These are phyloP conservation scores for Gasterosteus nipponicus DNA, from an alignment of 2,113 vertebrate species.

Conservation along the genomic window DNA sequence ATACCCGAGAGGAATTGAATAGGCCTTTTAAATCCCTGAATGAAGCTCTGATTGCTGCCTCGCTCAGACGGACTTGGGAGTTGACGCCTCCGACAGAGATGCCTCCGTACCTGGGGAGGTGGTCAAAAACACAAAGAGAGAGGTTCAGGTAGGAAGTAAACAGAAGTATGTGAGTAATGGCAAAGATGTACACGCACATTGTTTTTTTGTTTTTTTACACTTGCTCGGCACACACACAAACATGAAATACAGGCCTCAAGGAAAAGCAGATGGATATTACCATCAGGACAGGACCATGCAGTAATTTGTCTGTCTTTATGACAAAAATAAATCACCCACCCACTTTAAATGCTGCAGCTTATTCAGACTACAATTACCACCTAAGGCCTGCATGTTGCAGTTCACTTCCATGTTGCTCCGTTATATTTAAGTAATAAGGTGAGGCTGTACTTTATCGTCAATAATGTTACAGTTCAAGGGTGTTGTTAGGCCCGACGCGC, in stretches of 20 bases:
- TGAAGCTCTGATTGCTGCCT: conserved; percentile 52
- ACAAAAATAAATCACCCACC: neutral
- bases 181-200: neutral
- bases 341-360: neutral
- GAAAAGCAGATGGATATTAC: neutral
- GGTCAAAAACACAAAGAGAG: neutral
- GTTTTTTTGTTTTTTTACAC: neutral
- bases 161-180: neutral
- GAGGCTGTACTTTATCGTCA: too few species aligned
- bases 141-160: conserved; percentile 22
- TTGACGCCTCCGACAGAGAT: conserved; percentile 80
- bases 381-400: neutral
- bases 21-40: conserved; percentile 65
- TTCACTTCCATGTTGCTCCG: neutral
- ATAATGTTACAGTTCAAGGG: too few species aligned
- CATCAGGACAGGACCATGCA: neutral
- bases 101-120: conserved; percentile 76
- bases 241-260: neutral
- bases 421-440: neutral
- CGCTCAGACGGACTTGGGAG: conserved; percentile 78
- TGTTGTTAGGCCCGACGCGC: too few species aligned
- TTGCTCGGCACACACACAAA: neutral
- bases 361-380: neutral
- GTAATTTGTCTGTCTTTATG: conserved; percentile 24
- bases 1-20: conserved; percentile 68